phyloP scores from a whole-genome alignment of 2,797 vertebrate species.

The Coluber constrictor region DNA sequence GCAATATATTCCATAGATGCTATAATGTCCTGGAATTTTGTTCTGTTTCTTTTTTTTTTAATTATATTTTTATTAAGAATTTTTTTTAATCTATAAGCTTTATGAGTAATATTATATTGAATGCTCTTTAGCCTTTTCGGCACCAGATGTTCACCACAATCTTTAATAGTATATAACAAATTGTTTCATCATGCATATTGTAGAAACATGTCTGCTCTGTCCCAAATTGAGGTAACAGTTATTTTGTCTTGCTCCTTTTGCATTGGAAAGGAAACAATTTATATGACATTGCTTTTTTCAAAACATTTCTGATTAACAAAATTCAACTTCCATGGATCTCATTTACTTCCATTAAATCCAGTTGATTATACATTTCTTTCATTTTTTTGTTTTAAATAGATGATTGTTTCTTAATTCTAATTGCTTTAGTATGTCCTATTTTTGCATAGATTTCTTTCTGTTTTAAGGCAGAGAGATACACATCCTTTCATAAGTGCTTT shows the following conservation, averaged over 20 bases:
- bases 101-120: background rate
- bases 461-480: background rate
- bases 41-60: background rate
- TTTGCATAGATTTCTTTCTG: background rate
- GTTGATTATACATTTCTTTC: background rate
- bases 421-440: background rate
- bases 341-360: background rate
- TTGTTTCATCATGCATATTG: background rate
- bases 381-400: background rate
- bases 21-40: background rate
- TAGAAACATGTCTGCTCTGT: background rate
- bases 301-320: background rate
- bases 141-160: background rate
- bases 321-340: background rate
- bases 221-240: background rate
- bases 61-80: background rate
- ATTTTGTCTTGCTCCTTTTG: background rate
- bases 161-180: background rate
- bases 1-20: background rate
- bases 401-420: background rate
- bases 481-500: background rate
- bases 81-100: background rate
- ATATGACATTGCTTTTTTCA: background rate
- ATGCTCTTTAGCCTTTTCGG: background rate
- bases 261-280: background rate